Evolutionary conservation across 2,888 invertebrate species (phyloP), one percentile per base, ranked within the genome.

Genomic region (Spialia ferax): DNA sequence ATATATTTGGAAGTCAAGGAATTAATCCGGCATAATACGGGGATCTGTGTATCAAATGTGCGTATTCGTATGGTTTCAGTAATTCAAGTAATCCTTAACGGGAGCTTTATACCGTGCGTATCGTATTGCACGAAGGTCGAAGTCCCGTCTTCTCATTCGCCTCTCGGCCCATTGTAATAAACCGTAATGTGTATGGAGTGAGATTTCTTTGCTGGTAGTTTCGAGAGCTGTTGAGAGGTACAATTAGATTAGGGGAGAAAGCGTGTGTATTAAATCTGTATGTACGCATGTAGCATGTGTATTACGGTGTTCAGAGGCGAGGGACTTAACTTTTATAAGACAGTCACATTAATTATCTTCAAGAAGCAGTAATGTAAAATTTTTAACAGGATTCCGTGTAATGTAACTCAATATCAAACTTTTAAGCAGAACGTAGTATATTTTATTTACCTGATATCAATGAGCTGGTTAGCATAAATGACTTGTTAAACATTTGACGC

Each of bases 21-120:
- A 90, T 91, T 91, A 93, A 92, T 92, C 88, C 88, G 77, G 76
- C 80, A 78, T 90, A 86, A 89, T 87, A 85, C 84, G 79, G 79
- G 83, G 85, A 86, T 86, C 85, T 87, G 85, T 84, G 84, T 91
- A 91, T 88, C 87, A 82, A 83, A 80, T 84, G 83, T 81, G 80
- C 83, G 81, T 78, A 77, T 84, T 81, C 80, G 80, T 93, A 93
- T 88, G 93, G 93, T 92, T 93, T 93, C 93, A 87, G 89, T 93
- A 91, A 92, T 93, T 91, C 90, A 88, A 89, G 89, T 93, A 93
- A 93, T 92, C 92, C 89, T 86, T 85, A 61, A 13, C 20, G 18
- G 45, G 84, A 57, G 35, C 56, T 15, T 20, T 79, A 80, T 80
- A 79, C 84, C 29, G 6, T 55, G 3, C 8, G 83, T 91, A 91